Evolutionary conservation across 2,888 invertebrate genomes (phyloP), one percentile per base, ranked within the genome.

Genomic region (Mesodorylaimus sp.): DNA sequence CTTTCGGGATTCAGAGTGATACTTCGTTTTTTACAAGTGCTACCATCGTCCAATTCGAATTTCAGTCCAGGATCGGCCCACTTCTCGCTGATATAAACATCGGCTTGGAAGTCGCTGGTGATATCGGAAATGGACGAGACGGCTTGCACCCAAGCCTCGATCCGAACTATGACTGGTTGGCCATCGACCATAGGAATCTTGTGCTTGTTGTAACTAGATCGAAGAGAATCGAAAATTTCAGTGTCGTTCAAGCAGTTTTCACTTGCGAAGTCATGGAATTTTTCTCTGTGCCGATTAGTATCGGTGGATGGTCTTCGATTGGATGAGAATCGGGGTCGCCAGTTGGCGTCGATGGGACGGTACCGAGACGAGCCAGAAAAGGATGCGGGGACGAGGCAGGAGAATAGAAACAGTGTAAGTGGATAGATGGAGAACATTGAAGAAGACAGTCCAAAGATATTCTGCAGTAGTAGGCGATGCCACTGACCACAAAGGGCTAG

Each of bases 31-130:
- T 50, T 47, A 56, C 65, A 65, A 3, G 65, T 65, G 28, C 59
- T 56, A 52, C 62, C 48, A 25, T 57, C 55, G 10, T 56, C 52
- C n/a, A n/a, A n/a, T n/a, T n/a, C n/a, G 19, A 26, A 43, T 26
- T 10, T 24, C 2, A 65, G 55, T 1, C 61, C 61, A 1, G 62
- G 62, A 49, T 65, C 65, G 38, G 56, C 52, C 65, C 65, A 65
- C 57, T 61, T 63, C 50, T 65, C 65, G 24, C 58, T 59, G 50
- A 65, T 64, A 54, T 65, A 65, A 46, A 65, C 64, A 51, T 65
- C 65, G 39, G 65, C 54, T 59, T 65, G 52, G 45, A 53, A 53
- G 27, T 53, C 53, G 16, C 47, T 47, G 7, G 53, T 53, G 27
- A 52, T 46, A 23, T 52, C 52, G 26, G 50, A 48, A 23, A 53